Base-by-base conservation (phyloP, 2,888 invertebrate genomes). In the Trimorus sp. region DNA sequence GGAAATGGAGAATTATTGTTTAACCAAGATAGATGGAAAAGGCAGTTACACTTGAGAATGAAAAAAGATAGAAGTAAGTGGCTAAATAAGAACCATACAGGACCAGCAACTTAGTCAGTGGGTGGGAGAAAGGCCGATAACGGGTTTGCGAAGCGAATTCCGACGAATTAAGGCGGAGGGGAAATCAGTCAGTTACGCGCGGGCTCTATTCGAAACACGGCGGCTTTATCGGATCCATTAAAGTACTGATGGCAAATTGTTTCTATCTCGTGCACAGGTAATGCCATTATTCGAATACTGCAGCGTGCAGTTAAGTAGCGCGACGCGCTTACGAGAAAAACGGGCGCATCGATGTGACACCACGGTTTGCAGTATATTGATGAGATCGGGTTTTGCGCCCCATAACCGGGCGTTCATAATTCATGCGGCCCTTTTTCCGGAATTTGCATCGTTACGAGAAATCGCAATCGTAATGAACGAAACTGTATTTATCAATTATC, bases 141-240 rank as follows among this genome's bases (percentile, higher is more conserved):
- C 16, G 53, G 16, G 14, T 14, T 4, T 53, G 16, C 14, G 7
- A 59, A 40, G 15, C 40, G 40, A 60, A 60, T 60, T 45, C 11
- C 9, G 8, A 49, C 49, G 49, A 59, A 69, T 68, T 56, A 58
- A 45, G 68, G 15, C n/a, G 16, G 40, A 51, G 0, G n/a, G n/a
- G 7, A 45, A 60, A 53, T 70, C 26, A 74, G 58, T 65, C 49
- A 58, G 58, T 65, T 58, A 65, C 65, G 58, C 65, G 12, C 16
- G 26, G 16, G 16, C 11, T 45, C 60, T 54, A 68, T 76, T 76
- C 68, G 37, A 68, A 76, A 68, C 75, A 68, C 68, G 75, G 59
- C 66, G 53, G 60, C 54, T 68, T 76, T 62, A 76, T 68, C 66
- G 75, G 68, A 76, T 76, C 56, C 68, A 45, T 76, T 68, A 76